Conservation (phyloP, 2,797 vertebrate species). For the Chromis chromis region DNA sequence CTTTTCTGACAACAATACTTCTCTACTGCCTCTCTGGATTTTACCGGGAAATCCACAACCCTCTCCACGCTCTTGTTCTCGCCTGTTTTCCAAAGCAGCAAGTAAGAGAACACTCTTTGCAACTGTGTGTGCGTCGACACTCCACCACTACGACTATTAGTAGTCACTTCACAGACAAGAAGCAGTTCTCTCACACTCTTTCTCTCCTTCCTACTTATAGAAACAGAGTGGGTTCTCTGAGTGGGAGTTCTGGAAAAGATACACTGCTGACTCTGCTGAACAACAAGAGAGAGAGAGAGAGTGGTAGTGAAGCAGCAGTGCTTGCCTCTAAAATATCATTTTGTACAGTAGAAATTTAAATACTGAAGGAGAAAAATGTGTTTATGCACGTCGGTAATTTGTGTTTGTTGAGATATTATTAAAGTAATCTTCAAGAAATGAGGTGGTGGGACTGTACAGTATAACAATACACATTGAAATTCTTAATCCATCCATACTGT, state of each 20-base stretch:
- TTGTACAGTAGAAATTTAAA: neutral
- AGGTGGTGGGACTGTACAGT: neutral
- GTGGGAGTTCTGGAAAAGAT: conserved; percentile 74
- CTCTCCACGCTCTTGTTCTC: neutral
- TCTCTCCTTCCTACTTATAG: conserved; percentile 62
- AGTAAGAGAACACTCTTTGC: conserved; percentile 11
- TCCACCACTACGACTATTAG: conserved; percentile 46
- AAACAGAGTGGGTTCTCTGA: conserved; percentile 77
- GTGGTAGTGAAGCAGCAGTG: conserved; percentile 16
- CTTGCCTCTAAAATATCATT: conserved; percentile 27
- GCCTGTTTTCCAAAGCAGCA: conserved; percentile 2
- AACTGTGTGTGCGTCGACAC: conserved; percentile 35
- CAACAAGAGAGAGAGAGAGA: conserved; percentile 23
- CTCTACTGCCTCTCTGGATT: neutral
- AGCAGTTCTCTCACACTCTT: conserved; percentile 59
- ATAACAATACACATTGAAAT: neutral
- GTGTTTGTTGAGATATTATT: no score
- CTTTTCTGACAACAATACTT: conserved; percentile 1
- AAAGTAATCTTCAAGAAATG: neutral
- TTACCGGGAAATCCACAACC: neutral
- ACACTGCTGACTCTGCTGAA: conserved; percentile 67
- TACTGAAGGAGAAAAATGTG: neutral
- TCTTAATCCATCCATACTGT: neutral
- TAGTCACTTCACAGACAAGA: conserved; percentile 59
- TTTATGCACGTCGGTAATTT: neutral